Percentiles rank a stretch among this genome's conserved stretches.
phyloP scores from a whole-genome alignment of 1,140 invertebrate species.

The Pantala flavescens region DNA sequence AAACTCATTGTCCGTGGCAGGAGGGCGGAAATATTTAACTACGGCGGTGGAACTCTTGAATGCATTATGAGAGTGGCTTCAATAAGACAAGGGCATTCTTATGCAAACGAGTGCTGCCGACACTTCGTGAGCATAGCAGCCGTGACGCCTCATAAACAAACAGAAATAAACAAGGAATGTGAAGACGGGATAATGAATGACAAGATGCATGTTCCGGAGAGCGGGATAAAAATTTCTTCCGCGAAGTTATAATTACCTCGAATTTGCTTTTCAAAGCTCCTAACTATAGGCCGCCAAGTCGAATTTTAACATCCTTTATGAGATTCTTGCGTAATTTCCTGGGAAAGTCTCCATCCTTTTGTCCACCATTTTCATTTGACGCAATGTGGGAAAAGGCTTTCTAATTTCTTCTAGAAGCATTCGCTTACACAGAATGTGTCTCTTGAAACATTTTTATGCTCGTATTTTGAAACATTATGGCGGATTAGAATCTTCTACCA shows the following conservation, averaged over 20 bases:
- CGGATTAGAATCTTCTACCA: too few species aligned
- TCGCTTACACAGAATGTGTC: too few species aligned
- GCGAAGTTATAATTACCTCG: not conserved
- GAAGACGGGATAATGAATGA: not conserved
- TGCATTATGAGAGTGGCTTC: not conserved
- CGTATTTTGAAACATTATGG: too few species aligned
- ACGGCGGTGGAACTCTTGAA: not conserved
- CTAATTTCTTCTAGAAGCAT: too few species aligned
- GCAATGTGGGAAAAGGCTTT: too few species aligned
- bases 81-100: slow-evolving; percentile 6
- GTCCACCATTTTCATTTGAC: not conserved
- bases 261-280: slow-evolving; percentile 8
- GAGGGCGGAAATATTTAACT: slow-evolving; percentile 3
- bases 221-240: not conserved
- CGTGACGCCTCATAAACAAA: not conserved
- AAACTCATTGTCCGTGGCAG: slow-evolving; percentile 3
- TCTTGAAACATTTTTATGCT: too few species aligned
- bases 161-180: not conserved
- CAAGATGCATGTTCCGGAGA: not conserved
- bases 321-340: not conserved
- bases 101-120: not conserved
- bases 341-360: not conserved
- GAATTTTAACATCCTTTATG: not conserved
- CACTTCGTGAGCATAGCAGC: not conserved
- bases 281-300: not conserved